Conservation (phyloP, 2,797 vertebrate genomes). For the Otolemur crassicaudatus region DNA sequence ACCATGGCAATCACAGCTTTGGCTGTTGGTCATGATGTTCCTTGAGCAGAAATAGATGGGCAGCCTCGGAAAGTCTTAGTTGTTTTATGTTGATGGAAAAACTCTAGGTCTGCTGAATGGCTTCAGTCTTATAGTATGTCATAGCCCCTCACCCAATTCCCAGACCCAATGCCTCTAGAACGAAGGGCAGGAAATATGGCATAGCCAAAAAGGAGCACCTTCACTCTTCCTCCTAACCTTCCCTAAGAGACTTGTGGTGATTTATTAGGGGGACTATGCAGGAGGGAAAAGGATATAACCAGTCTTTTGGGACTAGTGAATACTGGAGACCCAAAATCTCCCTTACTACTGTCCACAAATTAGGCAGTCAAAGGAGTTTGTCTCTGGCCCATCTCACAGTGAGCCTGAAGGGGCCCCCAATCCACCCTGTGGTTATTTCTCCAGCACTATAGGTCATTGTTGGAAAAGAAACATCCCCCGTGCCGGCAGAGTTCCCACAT, state of each 20-base stretch:
- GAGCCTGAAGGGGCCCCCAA: too few species aligned
- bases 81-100: not conserved
- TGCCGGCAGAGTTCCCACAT: not conserved
- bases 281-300: not conserved
- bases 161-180: not conserved
- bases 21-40: not conserved
- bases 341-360: not conserved
- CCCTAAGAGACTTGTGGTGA: not conserved
- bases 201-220: not conserved
- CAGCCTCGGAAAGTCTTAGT: not conserved
- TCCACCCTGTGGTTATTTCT: not conserved
- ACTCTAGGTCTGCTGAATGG: not conserved
- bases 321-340: not conserved
- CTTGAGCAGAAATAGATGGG: not conserved
- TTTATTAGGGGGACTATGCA: not conserved
- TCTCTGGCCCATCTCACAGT: not conserved
- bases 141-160: not conserved
- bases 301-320: not conserved
- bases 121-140: not conserved
- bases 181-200: not conserved
- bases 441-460: not conserved
- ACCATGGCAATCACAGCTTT: fast-evolving
- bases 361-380: not conserved
- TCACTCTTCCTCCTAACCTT: not conserved
- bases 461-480: not conserved